Conservation (phyloP, 2,113 vertebrate species). For the Rhynchopsitta pachyrhyncha region DNA sequence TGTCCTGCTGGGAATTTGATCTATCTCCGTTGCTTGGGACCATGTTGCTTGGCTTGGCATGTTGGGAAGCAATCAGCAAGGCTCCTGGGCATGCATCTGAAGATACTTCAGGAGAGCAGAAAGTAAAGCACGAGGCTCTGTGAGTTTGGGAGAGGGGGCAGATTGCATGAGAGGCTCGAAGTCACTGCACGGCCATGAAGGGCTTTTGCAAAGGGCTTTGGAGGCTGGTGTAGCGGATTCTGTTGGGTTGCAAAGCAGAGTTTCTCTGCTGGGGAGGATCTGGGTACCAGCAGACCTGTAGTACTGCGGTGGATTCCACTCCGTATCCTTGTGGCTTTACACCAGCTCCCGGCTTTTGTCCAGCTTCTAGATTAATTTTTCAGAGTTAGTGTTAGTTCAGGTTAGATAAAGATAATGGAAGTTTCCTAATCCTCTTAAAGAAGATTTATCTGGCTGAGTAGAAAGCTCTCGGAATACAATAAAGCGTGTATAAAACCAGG, state of each 20-base stretch:
- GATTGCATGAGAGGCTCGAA: fast-evolving
- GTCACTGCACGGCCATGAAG: background rate
- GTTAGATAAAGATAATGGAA: slow-evolving; percentile 87
- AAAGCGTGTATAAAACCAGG: slow-evolving; percentile 76
- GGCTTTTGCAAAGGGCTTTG: background rate
- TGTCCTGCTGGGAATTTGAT: background rate
- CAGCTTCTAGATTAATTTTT: slow-evolving; percentile 80
- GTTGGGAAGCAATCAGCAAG: background rate
- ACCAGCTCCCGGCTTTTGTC: slow-evolving; percentile 63
- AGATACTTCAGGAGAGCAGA: background rate
- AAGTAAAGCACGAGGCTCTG: background rate
- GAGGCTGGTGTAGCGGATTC: background rate
- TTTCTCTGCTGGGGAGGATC: background rate
- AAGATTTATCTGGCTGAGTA: slow-evolving; percentile 80
- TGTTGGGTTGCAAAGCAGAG: background rate
- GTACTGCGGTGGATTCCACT: background rate
- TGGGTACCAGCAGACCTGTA: background rate
- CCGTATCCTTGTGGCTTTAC: background rate
- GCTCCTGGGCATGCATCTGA: fast-evolving
- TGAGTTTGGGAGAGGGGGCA: background rate
- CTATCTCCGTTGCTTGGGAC: fast-evolving
- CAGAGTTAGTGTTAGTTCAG: slow-evolving; percentile 76
- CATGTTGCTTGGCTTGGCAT: fast-evolving
- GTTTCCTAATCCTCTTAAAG: slow-evolving; percentile 82
- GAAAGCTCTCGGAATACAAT: slow-evolving; percentile 80